Evolutionary conservation across 2,888 invertebrate genomes (phyloP).

Genomic region (Branchinecta sandiegonensis): DNA sequence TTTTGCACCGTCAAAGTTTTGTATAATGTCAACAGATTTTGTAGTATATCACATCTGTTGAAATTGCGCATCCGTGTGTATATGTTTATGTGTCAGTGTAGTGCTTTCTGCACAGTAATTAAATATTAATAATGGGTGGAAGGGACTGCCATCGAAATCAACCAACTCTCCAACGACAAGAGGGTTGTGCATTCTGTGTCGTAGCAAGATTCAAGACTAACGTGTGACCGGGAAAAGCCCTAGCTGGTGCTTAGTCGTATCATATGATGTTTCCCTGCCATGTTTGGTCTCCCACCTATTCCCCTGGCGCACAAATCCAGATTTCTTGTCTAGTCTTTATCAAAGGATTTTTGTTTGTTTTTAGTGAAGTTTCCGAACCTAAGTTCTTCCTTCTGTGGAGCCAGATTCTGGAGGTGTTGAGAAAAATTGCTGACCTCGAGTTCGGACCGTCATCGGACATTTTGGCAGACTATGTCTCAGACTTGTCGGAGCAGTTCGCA

Average conservation of each 20-base stretch:
- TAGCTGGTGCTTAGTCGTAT: too few relatives aligned
- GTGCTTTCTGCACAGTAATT: too few relatives aligned
- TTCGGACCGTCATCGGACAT: background rate
- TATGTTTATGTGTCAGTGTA: too few relatives aligned
- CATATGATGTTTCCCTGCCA: too few relatives aligned
- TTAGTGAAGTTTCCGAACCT: slow-evolving; percentile 3
- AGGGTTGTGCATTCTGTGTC: too few relatives aligned
- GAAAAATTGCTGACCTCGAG: background rate
- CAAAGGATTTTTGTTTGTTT: background rate
- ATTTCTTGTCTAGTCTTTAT: background rate
- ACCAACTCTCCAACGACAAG: too few relatives aligned
- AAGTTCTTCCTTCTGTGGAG: background rate
- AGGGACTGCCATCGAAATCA: too few relatives aligned
- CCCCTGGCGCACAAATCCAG: background rate
- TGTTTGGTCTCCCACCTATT: background rate
- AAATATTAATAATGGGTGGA: too few relatives aligned
- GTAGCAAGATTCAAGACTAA: background rate
- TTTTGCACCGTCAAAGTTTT: too few relatives aligned
- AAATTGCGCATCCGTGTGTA: too few relatives aligned
- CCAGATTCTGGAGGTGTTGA: background rate
- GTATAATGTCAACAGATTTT: too few relatives aligned
- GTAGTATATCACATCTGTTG: too few relatives aligned
- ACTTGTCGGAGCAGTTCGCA: background rate
- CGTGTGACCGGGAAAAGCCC: background rate
- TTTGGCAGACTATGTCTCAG: background rate